Evolutionary conservation across 2,888 invertebrate genomes (phyloP), one percentile per base, ranked within the genome.

Genomic region (Zaprionus bogoriensis): DNA sequence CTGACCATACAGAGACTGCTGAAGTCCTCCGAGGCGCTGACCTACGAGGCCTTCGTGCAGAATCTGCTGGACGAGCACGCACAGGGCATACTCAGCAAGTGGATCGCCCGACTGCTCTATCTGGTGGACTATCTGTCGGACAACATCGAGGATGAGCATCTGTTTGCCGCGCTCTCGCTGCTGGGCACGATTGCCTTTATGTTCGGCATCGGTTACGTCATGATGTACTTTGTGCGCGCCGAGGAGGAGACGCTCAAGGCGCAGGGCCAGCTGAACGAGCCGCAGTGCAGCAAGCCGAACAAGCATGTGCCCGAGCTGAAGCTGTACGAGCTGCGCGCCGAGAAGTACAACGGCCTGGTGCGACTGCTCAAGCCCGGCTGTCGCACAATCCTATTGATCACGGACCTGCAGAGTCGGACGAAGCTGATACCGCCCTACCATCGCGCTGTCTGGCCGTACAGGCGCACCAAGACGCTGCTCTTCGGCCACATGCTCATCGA

Each of bases 261-360:
- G 2, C 87, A 88, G 41, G 90, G 89, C 1, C 85, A 88, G 28
- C 62, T 89, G 0, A 79, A 79, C 7, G 80, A 74, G 10, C 80
- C 67, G 42, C 44, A 42, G 67, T 80, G 66, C 48, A 58, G 42
- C 22, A 86, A 80, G 38, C 70, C 63, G 27, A 85, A 67, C 25
- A 67, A 79, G 5, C 88, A 81, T 47, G 79, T 87, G 22, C 88
- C 96, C 0, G 96, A 97, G 89, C 92, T 97, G 67, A 93, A 95
- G 69, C 92, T 99, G 50, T 98, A 99, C 89, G 99, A 99, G 90
- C 92, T 99, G 53, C 92, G 98, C 42, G 96, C 96, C 1, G 98
- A 99, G 92, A 98, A 98, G 61, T 99, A 98, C 90, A 97, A 98
- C 89, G 98, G 98, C 54, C 93, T 99, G 76, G 96, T 99, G 46